Evolutionary conservation across 1,140 invertebrate species (phyloP).

Genomic region (Sitodiplosis mosellana): DNA sequence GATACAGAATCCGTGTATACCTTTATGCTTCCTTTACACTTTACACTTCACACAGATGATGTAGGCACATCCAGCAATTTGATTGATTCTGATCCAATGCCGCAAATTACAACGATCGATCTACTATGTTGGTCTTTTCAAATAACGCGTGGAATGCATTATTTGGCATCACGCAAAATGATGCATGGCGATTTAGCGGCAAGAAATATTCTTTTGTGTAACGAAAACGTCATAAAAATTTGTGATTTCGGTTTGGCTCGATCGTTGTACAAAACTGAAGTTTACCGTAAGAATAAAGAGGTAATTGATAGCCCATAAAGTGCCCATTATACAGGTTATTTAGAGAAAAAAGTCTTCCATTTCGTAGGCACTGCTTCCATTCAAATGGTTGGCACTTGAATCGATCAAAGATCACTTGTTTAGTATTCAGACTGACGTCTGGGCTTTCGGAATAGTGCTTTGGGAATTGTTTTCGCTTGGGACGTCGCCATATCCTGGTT

Average conservation of each 20-base stretch:
- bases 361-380: constrained; percentile 42
- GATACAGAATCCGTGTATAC: too few species aligned
- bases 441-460: constrained; percentile 82
- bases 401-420: constrained; percentile 58
- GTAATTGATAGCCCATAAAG: too few species aligned
- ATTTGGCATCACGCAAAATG: constrained; percentile 68
- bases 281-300: constrained; percentile 81
- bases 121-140: constrained; percentile 84
- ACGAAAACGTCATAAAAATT: constrained; percentile 80
- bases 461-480: constrained; percentile 93
- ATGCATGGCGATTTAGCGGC: constrained; percentile 93
- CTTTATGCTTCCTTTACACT: too few species aligned
- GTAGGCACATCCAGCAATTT: too few species aligned
- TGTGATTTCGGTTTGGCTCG: constrained; percentile 94
- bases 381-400: constrained; percentile 72
- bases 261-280: constrained; percentile 75
- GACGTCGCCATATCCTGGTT: constrained; percentile 70
- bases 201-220: constrained; percentile 80
- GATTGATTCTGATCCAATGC: too few species aligned
- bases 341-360: too few species aligned
- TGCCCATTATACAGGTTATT: background rate
- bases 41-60: too few species aligned
- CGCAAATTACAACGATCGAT: constrained; percentile 62
- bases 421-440: constrained; percentile 78
- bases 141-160: constrained; percentile 90